Evolutionary conservation across 2,888 invertebrate species (phyloP), one percentile per base, ranked within the genome.

Genomic region (Aleiodes leptofemur): DNA sequence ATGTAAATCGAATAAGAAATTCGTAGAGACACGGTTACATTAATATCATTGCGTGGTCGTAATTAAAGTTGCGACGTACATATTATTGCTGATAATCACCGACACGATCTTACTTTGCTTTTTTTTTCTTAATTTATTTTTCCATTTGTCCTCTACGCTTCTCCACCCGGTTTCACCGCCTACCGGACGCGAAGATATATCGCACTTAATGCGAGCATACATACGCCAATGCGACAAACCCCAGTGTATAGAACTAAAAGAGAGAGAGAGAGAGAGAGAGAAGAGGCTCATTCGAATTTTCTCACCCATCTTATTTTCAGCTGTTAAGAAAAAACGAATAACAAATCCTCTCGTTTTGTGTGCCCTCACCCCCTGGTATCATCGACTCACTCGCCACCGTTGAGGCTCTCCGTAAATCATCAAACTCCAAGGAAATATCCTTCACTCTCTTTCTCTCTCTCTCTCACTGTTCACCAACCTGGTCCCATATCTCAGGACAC

Each of bases 361-460:
- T 38, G 38, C 61, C 55, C 64, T 31, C 61, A 57, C 57, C 50
- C 70, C 34, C 72, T 29, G 48, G 59, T 70, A 75, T 77, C 74
- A 59, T 68, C 76, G 73, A 76, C 82, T 80, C 82, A 80, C 83
- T 76, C 77, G 75, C 73, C 76, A 74, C 72, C 61, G 72, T 38
- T 76, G 76, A 75, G 64, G 78, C 77, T 77, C 79, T 80, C 77
- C 82, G 83, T 83, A 82, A 83, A 83, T 83, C 82, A 83, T 82
- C 77, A 79, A 78, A 77, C 76, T 31, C 59, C 34, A 31, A 38
- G 38, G 59, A 59, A 59, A 78, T 79, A 77, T 68, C 38, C 72
- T 34, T 34, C 6, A 73, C 55, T 79, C 78, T 76, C 66, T 64
- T 74, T 78, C 70, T 77, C 72, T 23, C 2, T 23, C 23, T 23